A percentile compares a stretch with the other conserved stretches of the same genome.
Evolutionary conservation across 2,113 vertebrate species (phyloP).

Genomic region (Rhegmatorhina hoffmannsi): DNA sequence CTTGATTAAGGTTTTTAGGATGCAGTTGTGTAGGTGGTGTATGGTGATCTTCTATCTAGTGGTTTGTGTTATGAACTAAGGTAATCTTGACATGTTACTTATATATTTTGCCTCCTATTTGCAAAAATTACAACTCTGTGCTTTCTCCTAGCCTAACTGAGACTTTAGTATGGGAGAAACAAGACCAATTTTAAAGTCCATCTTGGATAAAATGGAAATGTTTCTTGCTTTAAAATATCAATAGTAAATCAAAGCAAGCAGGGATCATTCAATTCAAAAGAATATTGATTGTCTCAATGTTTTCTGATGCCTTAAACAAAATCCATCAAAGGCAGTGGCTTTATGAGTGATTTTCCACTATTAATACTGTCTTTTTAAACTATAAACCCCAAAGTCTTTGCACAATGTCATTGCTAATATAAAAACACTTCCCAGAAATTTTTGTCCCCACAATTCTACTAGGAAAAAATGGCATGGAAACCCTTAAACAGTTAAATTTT

Average conservation of each 20-base stretch:
- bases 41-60: neutral
- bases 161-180: neutral
- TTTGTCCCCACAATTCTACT: neutral
- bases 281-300: neutral
- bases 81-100: neutral
- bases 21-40: neutral
- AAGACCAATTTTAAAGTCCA: neutral
- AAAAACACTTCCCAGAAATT: neutral
- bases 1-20: neutral
- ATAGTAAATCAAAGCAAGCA: neutral
- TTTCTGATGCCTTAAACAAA: neutral
- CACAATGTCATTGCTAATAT: neutral
- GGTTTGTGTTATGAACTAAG: neutral
- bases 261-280: neutral
- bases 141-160: neutral
- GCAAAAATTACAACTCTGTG: neutral
- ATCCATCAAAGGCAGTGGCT: neutral
- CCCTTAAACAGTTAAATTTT: neutral
- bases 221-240: neutral
- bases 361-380: neutral
- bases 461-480: neutral
- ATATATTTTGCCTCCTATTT: neutral
- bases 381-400: neutral
- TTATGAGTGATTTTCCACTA: neutral
- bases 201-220: neutral